Percentiles rank a stretch among this genome's conserved stretches.
These are phyloP conservation scores for Nephila pilipes DNA, from an alignment of 1,140 invertebrate genomes.

Conservation along the genomic window DNA sequence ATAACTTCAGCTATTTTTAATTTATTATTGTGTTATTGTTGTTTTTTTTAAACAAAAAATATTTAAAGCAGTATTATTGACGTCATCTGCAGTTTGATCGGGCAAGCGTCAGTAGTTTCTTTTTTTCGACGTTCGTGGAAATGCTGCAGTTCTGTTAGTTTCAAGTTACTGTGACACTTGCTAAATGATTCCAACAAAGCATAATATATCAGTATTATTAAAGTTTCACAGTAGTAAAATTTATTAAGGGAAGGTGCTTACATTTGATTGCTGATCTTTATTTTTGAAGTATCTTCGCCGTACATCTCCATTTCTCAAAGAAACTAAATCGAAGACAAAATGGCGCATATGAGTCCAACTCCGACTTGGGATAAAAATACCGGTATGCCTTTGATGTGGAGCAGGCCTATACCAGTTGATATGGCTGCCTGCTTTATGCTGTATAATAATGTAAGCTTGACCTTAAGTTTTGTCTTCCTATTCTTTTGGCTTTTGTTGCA, in stretches of 20 bases:
- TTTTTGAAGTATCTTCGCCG: constrained; percentile 38
- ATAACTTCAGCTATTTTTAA: too few relatives aligned
- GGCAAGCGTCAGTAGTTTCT: not conserved
- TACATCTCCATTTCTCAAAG: not conserved
- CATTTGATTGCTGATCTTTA: constrained; percentile 34
- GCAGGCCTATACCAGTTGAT: constrained; percentile 72
- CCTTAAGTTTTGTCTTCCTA: not conserved
- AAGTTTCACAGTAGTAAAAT: constrained; percentile 27
- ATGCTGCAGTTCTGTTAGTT: constrained; percentile 68
- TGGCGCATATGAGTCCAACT: constrained; percentile 77
- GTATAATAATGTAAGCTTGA: constrained; percentile 75
- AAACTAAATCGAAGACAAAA: constrained; percentile 69
- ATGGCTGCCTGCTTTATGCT: constrained; percentile 75
- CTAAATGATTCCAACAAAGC: constrained; percentile 77
- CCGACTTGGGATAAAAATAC: constrained; percentile 77
- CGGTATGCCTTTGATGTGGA: constrained; percentile 72
- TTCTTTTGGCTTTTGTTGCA: not conserved
- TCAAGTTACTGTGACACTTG: constrained; percentile 72
- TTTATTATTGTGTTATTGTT: too few relatives aligned
- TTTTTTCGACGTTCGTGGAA: not conserved
- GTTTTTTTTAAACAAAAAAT: too few relatives aligned
- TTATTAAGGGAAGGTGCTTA: constrained; percentile 24
- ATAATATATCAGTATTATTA: constrained; percentile 74
- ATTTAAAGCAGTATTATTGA: not conserved
- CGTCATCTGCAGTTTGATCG: constrained; percentile 42